A percentile compares a stretch with the other conserved stretches of the same genome.
These are phyloP conservation scores for Podabrus alpinus DNA, from an alignment of 2,888 invertebrate species.

Conservation along the genomic window DNA sequence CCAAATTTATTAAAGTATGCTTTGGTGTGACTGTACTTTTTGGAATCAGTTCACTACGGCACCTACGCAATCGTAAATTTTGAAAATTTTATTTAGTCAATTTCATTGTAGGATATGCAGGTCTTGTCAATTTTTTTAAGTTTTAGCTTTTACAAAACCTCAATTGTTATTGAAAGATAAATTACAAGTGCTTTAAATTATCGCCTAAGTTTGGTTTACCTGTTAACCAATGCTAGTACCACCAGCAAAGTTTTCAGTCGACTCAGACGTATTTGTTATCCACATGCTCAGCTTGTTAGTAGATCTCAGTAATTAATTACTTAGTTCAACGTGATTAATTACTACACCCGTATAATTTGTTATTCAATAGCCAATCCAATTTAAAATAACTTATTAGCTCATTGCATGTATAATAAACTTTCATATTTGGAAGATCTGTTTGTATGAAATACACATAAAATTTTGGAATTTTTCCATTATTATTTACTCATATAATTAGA, in stretches of 20 bases:
- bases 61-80: neutral
- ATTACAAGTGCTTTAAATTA: neutral
- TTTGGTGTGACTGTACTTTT: neutral
- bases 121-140: neutral
- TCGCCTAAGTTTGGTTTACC: neutral
- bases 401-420: neutral
- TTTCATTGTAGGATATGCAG: neutral
- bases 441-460: neutral
- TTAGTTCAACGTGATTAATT: conserved; percentile 3
- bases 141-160: neutral
- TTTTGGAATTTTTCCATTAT: neutral
- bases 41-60: neutral
- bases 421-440: neutral
- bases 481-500: neutral
- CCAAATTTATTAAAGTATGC: no score
- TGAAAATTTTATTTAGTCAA: neutral
- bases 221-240: conserved; percentile 1
- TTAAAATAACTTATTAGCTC: neutral
- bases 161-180: neutral
- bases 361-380: conserved; percentile 3
- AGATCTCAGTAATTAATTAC: neutral
- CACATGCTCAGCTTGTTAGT: neutral
- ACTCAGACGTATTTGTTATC: conserved; percentile 1
- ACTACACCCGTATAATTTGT: conserved; percentile 2
- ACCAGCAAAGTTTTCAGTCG: neutral